These are phyloP conservation scores for Drosophila crucigera DNA, from an alignment of 2,888 invertebrate species.

Conservation along the genomic window DNA sequence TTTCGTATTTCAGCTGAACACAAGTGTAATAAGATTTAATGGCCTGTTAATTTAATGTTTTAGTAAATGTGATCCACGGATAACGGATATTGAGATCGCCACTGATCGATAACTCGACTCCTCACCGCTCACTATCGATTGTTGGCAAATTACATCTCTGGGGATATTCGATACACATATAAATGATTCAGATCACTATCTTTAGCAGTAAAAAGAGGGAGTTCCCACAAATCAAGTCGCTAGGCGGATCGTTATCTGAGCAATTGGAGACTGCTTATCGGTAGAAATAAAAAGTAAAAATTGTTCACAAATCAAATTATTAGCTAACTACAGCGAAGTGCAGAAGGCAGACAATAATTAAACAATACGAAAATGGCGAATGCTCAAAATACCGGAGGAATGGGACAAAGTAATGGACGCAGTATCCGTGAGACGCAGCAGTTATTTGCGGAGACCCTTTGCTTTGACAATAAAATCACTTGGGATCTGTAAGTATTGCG, in stretches of 20 bases:
- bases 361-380: slow-evolving; percentile 10
- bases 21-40: not conserved
- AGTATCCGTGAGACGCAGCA: slow-evolving; percentile 71
- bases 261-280: not conserved
- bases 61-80: not conserved
- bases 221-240: no score
- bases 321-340: not conserved
- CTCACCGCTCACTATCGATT: slow-evolving; percentile 9
- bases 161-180: slow-evolving; percentile 17
- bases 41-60: not conserved
- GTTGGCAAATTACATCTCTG: not conserved
- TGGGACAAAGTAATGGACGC: not conserved
- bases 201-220: no score
- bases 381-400: not conserved
- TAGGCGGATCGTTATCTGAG: fast-evolving
- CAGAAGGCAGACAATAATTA: not conserved
- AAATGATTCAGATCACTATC: not conserved
- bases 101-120: not conserved
- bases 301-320: not conserved
- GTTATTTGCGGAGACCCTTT: slow-evolving; percentile 72
- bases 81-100: not conserved
- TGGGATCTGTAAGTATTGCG: slow-evolving; percentile 72
- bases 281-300: slow-evolving; percentile 5
- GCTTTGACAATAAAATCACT: slow-evolving; percentile 61
- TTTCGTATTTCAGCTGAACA: not conserved